Conservation (phyloP, 2,113 vertebrate genomes). For the Porphyrio hochstetteri region DNA sequence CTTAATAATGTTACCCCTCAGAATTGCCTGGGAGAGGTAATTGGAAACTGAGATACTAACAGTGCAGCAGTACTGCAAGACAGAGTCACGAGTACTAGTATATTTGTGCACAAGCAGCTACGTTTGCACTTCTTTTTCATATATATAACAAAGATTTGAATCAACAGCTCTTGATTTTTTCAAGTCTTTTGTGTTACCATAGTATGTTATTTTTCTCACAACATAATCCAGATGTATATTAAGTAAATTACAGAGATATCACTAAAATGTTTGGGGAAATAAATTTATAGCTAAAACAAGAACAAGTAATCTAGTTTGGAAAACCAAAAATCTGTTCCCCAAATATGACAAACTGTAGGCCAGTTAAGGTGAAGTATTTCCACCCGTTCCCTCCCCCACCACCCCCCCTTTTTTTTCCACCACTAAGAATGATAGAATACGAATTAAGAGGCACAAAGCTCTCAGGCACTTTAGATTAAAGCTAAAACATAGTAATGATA, state of each 20-base stretch:
- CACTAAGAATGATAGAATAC: not conserved
- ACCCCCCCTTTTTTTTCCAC: not conserved
- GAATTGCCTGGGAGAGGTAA: not conserved
- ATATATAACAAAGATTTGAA: not conserved
- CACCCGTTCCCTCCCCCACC: not conserved
- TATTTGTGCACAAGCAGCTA: not conserved
- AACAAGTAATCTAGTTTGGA: not conserved
- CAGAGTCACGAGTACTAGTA: not conserved
- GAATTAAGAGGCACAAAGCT: constrained; percentile 41
- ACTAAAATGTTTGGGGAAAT: not conserved
- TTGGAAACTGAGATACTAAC: not conserved
- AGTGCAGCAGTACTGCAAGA: not conserved
- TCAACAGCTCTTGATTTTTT: not conserved
- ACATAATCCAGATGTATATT: not conserved
- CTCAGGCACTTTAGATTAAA: constrained; percentile 58
- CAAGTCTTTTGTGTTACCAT: not conserved
- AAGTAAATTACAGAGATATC: not conserved
- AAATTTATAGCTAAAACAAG: not conserved
- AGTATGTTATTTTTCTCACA: not conserved
- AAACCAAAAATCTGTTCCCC: not conserved
- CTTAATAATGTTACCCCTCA: not conserved
- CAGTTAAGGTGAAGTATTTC: constrained; percentile 48
- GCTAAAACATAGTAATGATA: constrained; percentile 52
- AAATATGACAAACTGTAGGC: not conserved
- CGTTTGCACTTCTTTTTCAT: not conserved